phyloP scores from a whole-genome alignment of 2,888 invertebrate genomes.

The Tinea trinotella region DNA sequence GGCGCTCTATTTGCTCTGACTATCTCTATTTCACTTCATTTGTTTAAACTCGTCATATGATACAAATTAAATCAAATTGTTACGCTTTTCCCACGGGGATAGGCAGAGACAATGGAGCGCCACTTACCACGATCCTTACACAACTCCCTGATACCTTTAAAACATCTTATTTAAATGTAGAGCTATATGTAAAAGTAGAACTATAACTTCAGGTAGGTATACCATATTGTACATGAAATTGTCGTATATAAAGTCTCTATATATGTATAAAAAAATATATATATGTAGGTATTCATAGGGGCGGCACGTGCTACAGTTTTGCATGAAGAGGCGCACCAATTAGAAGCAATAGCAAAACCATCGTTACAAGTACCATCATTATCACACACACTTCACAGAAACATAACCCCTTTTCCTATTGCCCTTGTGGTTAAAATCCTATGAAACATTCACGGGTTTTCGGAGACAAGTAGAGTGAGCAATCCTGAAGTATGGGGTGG shows the following conservation, averaged over 20 bases:
- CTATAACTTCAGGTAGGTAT: too few relatives aligned
- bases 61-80: too few relatives aligned
- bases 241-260: background rate
- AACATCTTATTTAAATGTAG: too few relatives aligned
- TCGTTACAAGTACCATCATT: conserved; percentile 68
- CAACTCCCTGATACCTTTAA: too few relatives aligned
- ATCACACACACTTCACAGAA: conserved; percentile 47
- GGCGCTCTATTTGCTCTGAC: too few relatives aligned
- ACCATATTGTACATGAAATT: too few relatives aligned
- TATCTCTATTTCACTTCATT: too few relatives aligned
- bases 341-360: conserved; percentile 66
- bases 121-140: too few relatives aligned
- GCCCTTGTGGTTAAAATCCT: conserved; percentile 48
- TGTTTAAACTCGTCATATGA: too few relatives aligned
- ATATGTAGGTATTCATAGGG: conserved; percentile 39
- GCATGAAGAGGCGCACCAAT: conserved; percentile 62
- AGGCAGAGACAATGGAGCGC: too few relatives aligned
- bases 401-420: conserved; percentile 39
- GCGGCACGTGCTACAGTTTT: conserved; percentile 68
- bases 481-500: conserved; percentile 65
- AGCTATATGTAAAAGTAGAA: too few relatives aligned
- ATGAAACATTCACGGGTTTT: conserved; percentile 57
- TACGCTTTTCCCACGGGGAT: too few relatives aligned
- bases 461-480: conserved; percentile 72
- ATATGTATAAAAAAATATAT: conserved; percentile 20